These are phyloP conservation scores for Nomada fabriciana DNA, from an alignment of 2,888 invertebrate species.

Conservation along the genomic window DNA sequence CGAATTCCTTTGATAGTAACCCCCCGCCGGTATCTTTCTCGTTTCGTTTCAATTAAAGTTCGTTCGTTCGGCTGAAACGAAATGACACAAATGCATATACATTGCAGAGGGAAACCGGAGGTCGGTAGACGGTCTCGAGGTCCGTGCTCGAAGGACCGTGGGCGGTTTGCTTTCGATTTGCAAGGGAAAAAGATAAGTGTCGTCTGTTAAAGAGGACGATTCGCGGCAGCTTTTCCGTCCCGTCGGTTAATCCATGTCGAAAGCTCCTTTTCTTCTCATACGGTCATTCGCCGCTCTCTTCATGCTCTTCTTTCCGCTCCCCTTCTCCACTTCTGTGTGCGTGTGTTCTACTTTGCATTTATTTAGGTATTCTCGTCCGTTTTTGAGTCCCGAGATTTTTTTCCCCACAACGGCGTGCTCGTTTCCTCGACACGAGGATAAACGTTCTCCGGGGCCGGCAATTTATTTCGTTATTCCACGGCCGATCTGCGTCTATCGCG, in stretches of 20 bases:
- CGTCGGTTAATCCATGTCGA: slow-evolving; percentile 13
- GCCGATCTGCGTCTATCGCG: neutral
- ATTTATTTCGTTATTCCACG: neutral
- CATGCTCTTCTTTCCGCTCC: slow-evolving; percentile 13
- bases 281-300: slow-evolving; percentile 47
- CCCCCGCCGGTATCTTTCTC: neutral
- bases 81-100: neutral
- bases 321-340: slow-evolving; percentile 59
- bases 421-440: neutral
- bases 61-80: slow-evolving; percentile 17
- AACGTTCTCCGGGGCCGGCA: neutral
- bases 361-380: slow-evolving; percentile 46
- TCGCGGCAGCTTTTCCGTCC: neutral
- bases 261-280: slow-evolving; percentile 51
- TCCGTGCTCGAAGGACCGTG: neutral
- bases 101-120: too few species aligned
- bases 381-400: slow-evolving; percentile 60
- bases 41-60: slow-evolving; percentile 5
- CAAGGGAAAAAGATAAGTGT: slow-evolving; percentile 28
- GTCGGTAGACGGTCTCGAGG: neutral
- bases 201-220: slow-evolving; percentile 31
- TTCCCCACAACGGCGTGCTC: neutral
- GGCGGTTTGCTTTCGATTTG: neutral
- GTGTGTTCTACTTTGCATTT: slow-evolving; percentile 70
- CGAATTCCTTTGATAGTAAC: neutral